Base-by-base conservation (phyloP, 1,140 invertebrate species). In the Nephotettix cincticeps region DNA sequence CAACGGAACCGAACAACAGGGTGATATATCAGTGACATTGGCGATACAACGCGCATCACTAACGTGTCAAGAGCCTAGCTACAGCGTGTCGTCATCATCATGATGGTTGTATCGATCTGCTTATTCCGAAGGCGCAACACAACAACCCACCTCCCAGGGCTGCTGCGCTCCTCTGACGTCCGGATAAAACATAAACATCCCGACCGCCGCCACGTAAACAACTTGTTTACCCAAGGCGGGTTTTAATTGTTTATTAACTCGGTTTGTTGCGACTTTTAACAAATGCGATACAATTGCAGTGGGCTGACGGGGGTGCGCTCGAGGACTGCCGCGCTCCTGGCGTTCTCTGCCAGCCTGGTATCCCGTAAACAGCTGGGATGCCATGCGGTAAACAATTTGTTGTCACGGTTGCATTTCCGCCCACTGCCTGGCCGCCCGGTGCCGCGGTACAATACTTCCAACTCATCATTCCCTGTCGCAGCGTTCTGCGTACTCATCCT, bases 291-390 rank as follows among this genome's bases (percentile, higher is more conserved):
- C 56, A 61, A 27, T 23, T 11, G 27, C 25, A 28, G 14, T 4
- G 4, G 32, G 4, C 32, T 14, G 4, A 4, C 32, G 4, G 32
- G 32, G 4, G 32, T 36, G 4, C 32, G 32, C 32, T 14, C 32
- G 32, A n/a, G n/a, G n/a, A n/a, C n/a, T n/a, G 1, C 14, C 23
- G 13, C 27, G 54, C 68, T 32, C 25, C 32, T 23, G 14, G 1
- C 27, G 14, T 21, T 51, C 32, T 58, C 68, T 69, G 40, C n/a
- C 23, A n/a, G 23, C 68, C 68, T 69, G 68, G 30, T 69, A 54
- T 19, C 45, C 28, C 68, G 68, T 69, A 69, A 69, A 69, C 68
- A 69, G 47, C 68, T 32, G 47, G 68, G 45, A 36, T 58, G 45
- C 25, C 56, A 61, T 61, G 56, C 56, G 23, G 56, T 61, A 61